A percentile compares a stretch with the other conserved stretches of the same genome.
phyloP scores from a whole-genome alignment of 1,140 invertebrate species.

The honey bee (Apis mellifera) region Amel_HAv3.1 CM009938.2:782001-782500 shows the following conservation, averaged over 20 bases:
- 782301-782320: background rate
- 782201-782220: background rate
- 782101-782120: background rate
- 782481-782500: constrained; percentile 47
- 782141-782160: background rate
- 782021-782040: background rate
- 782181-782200: too few species aligned
- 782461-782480: constrained; percentile 52
- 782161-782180: background rate
- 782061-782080: background rate
- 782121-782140: background rate
- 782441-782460: constrained; percentile 54
- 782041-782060: too few species aligned
- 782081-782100: too few species aligned
- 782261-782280: background rate
- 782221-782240: background rate
- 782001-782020: background rate
- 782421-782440: constrained; percentile 34
- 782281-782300: constrained; percentile 8
- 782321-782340: background rate
- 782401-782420: background rate
- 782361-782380: constrained; percentile 40
- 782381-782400: constrained; percentile 39
- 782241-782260: constrained; percentile 23
- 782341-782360: constrained; percentile 15